Evolutionary conservation across 2,113 vertebrate genomes (phyloP).

Genomic region (Halcyon malimbica): DNA sequence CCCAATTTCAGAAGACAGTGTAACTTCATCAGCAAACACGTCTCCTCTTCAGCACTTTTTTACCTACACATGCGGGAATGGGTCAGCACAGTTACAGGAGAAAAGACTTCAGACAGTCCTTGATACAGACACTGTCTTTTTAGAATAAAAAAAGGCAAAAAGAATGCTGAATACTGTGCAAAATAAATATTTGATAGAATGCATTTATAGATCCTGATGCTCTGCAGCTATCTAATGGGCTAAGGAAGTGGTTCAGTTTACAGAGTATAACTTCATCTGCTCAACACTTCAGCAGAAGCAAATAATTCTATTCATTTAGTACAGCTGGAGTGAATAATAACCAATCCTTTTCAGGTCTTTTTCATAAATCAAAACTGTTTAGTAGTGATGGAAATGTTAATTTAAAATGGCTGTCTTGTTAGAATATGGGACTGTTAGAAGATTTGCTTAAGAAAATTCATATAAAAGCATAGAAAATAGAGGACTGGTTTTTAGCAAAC

Average conservation of each 20-base stretch:
- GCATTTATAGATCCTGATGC: not conserved
- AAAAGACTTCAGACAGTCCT: not conserved
- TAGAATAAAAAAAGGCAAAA: not conserved
- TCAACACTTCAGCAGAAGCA: not conserved
- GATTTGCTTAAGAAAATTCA: constrained; percentile 8
- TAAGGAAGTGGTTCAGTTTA: not conserved
- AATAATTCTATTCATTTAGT: not conserved
- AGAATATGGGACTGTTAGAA: not conserved
- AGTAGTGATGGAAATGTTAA: constrained; percentile 37
- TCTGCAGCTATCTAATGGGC: not conserved
- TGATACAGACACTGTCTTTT: not conserved
- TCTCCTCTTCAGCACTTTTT: not conserved
- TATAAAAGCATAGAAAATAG: not conserved
- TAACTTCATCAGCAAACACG: not conserved
- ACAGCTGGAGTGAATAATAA: constrained; percentile 42
- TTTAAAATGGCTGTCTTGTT: not conserved
- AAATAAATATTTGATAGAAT: not conserved
- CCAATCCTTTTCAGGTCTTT: not conserved
- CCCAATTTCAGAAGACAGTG: not conserved
- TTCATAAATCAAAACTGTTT: not conserved
- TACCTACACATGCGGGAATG: not conserved
- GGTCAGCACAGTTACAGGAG: not conserved
- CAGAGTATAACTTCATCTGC: not conserved
- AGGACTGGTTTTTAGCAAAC: not conserved
- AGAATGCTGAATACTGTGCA: not conserved